Percentiles rank a stretch among this genome's conserved stretches.
phyloP scores from a whole-genome alignment of 2,888 invertebrate genomes.

The Eumacrocentrus americanus region DNA sequence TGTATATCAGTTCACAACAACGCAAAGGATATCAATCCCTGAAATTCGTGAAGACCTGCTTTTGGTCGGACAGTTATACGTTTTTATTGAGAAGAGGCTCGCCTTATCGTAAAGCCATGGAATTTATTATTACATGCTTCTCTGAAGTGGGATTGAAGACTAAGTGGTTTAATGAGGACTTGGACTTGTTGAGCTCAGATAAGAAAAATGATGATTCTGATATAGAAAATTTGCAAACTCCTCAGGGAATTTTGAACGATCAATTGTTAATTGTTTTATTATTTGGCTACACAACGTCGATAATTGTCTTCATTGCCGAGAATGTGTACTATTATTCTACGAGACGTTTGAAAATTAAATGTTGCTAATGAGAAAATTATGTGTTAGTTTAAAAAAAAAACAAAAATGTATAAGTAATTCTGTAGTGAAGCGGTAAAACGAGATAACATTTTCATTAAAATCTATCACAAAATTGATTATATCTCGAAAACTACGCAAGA shows the following conservation, averaged over 20 bases:
- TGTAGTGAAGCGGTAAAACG: too few relatives aligned
- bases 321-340: background rate
- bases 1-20: background rate
- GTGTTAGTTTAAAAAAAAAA: too few relatives aligned
- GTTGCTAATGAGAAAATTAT: background rate
- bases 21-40: background rate
- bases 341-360: background rate
- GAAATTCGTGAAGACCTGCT: constrained; percentile 20
- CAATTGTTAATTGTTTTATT: constrained; percentile 13
- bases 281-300: constrained; percentile 8
- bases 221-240: background rate
- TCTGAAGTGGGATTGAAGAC: constrained; percentile 12
- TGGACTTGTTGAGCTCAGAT: background rate
- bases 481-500: too few relatives aligned
- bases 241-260: background rate
- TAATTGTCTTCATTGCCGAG: constrained; percentile 20
- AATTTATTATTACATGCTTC: background rate
- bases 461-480: too few relatives aligned
- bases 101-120: constrained; percentile 20
- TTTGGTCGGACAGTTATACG: constrained; percentile 24
- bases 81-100: constrained; percentile 26
- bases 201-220: background rate
- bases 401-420: too few relatives aligned
- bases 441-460: too few relatives aligned
- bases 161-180: constrained; percentile 15